These are phyloP conservation scores for Dunckerocampus dactyliophorus DNA, from an alignment of 2,113 vertebrate species.

Conservation along the genomic window DNA sequence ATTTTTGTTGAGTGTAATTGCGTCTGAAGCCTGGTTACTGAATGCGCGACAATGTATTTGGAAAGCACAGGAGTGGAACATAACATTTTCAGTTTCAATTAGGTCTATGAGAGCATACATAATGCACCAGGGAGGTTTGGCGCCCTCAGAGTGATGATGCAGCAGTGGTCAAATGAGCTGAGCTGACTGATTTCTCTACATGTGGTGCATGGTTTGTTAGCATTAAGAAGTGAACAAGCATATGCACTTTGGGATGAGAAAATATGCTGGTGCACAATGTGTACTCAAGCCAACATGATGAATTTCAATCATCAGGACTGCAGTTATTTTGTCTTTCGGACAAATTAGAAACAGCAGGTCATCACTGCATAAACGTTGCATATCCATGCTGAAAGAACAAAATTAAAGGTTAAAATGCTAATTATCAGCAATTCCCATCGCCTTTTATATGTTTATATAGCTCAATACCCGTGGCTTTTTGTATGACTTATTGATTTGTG, in stretches of 20 bases:
- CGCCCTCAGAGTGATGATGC: conserved; percentile 38
- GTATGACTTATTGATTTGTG: conserved; percentile 40
- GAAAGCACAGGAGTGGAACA: conserved; percentile 68
- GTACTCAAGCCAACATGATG: no score
- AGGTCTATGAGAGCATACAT: conserved; percentile 69
- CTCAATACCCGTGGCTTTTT: no score
- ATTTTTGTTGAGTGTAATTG: conserved; percentile 54
- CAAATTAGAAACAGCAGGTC: no score
- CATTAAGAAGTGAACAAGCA: conserved; percentile 43
- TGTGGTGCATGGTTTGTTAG: conserved; percentile 39
- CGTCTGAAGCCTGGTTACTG: conserved; percentile 58
- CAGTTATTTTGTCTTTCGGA: no score
- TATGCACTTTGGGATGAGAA: conserved; percentile 38
- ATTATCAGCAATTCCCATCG: no score
- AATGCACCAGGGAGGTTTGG: conserved; percentile 63
- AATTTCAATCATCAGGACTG: no score
- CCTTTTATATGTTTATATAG: no score
- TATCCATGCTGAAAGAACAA: no score
- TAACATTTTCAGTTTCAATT: conserved; percentile 82
- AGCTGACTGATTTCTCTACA: conserved; percentile 33
- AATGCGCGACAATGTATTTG: conserved; percentile 66
- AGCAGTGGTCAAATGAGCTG: conserved; percentile 30
- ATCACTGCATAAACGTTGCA: no score
- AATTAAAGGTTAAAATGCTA: no score
- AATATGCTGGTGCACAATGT: conserved; percentile 21